Evolutionary conservation across 2,797 vertebrate genomes (phyloP).

Genomic region (Amniataba percoides): DNA sequence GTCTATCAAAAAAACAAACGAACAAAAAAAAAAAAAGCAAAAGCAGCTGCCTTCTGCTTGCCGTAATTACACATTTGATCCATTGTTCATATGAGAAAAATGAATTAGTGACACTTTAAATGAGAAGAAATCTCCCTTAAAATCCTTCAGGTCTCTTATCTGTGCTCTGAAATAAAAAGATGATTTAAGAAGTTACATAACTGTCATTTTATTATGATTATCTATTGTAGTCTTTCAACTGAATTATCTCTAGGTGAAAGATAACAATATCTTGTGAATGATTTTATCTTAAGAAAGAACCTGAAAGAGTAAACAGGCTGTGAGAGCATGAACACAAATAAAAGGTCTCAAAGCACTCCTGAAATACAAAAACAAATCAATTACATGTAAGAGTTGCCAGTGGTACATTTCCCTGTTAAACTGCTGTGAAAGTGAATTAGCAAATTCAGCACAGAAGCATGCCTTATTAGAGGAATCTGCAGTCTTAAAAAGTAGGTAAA

Average conservation of each 20-base stretch:
- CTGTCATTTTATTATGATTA: neutral
- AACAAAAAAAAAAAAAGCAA: too few species aligned
- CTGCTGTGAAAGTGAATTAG: neutral
- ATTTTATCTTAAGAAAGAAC: neutral
- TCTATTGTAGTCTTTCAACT: too few species aligned
- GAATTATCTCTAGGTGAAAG: too few species aligned
- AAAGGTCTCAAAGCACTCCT: neutral
- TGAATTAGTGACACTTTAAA: neutral
- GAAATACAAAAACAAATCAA: neutral
- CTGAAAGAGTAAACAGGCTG: neutral
- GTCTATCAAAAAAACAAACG: too few species aligned
- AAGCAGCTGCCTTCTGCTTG: too few species aligned
- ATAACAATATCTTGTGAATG: neutral
- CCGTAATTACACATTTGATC: neutral
- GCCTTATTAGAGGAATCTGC: neutral
- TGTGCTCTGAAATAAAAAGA: neutral
- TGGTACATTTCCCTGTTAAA: neutral
- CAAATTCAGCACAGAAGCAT: neutral
- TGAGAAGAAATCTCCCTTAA: neutral
- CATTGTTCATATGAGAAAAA: neutral
- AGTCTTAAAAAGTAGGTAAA: neutral
- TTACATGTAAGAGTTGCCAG: neutral
- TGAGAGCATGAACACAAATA: neutral
- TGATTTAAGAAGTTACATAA: neutral
- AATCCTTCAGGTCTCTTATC: neutral